Conservation (phyloP, 2,888 invertebrate species). For the Eurytoma adleriae region DNA sequence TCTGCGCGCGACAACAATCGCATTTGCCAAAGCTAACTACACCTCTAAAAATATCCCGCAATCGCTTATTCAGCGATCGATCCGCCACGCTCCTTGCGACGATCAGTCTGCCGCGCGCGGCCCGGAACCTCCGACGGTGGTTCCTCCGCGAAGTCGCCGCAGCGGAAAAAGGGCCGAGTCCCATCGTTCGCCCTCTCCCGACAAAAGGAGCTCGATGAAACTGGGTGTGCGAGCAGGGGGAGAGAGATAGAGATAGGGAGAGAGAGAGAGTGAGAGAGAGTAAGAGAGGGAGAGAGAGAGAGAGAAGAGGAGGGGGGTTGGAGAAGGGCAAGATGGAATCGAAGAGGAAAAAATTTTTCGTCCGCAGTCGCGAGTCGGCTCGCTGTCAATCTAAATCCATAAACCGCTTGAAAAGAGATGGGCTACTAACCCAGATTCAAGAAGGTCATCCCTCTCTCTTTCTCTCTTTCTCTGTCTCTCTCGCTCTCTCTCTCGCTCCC, state of each 20-base stretch:
- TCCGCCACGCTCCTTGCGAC: not conserved
- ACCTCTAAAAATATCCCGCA: constrained; percentile 24
- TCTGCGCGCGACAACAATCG: not conserved
- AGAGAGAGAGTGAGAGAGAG: no score
- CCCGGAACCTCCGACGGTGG: not conserved
- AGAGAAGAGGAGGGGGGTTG: no score
- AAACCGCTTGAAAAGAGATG: constrained; percentile 57
- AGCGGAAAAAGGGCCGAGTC: not conserved
- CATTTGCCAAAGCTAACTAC: constrained; percentile 14
- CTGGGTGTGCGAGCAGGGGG: not conserved
- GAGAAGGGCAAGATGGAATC: not conserved
- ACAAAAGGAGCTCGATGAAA: not conserved
- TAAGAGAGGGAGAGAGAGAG: no score
- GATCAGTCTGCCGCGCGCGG: not conserved
- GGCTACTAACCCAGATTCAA: constrained; percentile 60
- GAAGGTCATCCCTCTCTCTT: constrained; percentile 55
- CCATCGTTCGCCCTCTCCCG: not conserved
- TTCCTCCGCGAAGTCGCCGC: not conserved
- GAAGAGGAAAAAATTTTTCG: constrained; percentile 13
- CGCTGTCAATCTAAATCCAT: constrained; percentile 57
- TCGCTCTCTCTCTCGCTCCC: constrained; percentile 33
- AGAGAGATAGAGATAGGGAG: not conserved
- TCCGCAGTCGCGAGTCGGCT: not conserved
- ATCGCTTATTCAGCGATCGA: constrained; percentile 37
- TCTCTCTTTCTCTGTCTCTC: constrained; percentile 10